Evolutionary conservation across 2,888 invertebrate genomes (phyloP).

Genomic region (Orthosia gracilis): DNA sequence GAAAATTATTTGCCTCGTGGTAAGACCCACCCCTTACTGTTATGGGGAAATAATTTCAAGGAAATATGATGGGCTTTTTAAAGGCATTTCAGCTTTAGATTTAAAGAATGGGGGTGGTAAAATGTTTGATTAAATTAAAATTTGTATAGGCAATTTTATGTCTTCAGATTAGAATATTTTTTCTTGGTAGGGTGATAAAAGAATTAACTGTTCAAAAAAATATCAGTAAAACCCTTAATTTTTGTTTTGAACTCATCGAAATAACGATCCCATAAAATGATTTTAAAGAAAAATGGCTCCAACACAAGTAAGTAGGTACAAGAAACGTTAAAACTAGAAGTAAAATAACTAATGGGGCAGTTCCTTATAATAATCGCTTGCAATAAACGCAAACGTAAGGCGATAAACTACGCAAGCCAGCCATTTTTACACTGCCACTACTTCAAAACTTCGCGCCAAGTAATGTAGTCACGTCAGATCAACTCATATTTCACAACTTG

Average conservation of each 20-base stretch:
- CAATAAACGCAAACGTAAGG: slow-evolving; percentile 52
- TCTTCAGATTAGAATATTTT: neutral
- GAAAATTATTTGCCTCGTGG: slow-evolving; percentile 56
- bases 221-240: too few relatives aligned
- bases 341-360: slow-evolving; percentile 43
- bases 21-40: slow-evolving; percentile 50
- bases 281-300: neutral
- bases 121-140: slow-evolving; percentile 25
- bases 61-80: slow-evolving; percentile 50
- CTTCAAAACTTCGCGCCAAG: slow-evolving; percentile 52
- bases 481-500: slow-evolving; percentile 64
- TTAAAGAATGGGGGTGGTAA: slow-evolving; percentile 6
- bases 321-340: slow-evolving; percentile 24
- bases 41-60: slow-evolving; percentile 53
- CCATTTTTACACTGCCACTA: slow-evolving; percentile 57
- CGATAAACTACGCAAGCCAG: slow-evolving; percentile 50
- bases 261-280: neutral
- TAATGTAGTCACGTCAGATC: slow-evolving; percentile 59
- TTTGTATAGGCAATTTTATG: neutral
- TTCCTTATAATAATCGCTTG: slow-evolving; percentile 52
- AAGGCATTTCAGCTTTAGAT: slow-evolving; percentile 23
- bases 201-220: neutral
- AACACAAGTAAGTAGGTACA: neutral
- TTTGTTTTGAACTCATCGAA: neutral
- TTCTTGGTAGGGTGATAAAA: neutral